Evolutionary conservation across 2,113 vertebrate genomes (phyloP).

Genomic region (Uropsilus gracilis): DNA sequence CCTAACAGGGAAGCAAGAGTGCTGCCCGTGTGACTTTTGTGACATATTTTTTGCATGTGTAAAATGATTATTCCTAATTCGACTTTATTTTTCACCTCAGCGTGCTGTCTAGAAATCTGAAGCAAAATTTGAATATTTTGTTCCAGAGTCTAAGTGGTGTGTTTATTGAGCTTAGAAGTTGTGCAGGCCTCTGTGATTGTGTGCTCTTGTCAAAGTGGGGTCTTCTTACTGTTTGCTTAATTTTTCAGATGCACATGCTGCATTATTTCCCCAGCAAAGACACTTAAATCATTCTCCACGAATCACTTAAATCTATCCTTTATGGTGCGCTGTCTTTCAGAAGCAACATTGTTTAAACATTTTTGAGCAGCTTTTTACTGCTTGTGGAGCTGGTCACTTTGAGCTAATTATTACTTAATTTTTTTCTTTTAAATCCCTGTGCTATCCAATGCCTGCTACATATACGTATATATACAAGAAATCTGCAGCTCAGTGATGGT

Average conservation of each 20-base stretch:
- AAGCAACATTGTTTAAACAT: neutral
- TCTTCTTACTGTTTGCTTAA: neutral
- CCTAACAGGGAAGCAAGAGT: neutral
- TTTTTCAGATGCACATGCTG: neutral
- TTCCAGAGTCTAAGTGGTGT: neutral
- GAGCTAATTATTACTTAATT: neutral
- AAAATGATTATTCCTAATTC: neutral
- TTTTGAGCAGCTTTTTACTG: constrained; percentile 4
- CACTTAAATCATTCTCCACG: constrained; percentile 12
- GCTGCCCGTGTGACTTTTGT: neutral
- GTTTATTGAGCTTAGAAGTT: constrained; percentile 22
- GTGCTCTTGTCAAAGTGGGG: neutral
- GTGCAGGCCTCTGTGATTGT: neutral
- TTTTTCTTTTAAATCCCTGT: neutral
- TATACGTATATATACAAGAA: neutral
- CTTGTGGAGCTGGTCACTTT: neutral
- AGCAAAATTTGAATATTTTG: neutral
- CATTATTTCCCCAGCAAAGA: neutral
- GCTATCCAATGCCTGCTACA: neutral
- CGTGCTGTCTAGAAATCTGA: neutral
- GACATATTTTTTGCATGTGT: neutral
- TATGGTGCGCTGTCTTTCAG: constrained; percentile 2
- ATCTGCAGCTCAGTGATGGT: constrained; percentile 70
- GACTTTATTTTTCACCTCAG: neutral
- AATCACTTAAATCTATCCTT: neutral